Base-by-base conservation (phyloP, 2,113 vertebrate genomes). In the Crotophaga sulcirostris region DNA sequence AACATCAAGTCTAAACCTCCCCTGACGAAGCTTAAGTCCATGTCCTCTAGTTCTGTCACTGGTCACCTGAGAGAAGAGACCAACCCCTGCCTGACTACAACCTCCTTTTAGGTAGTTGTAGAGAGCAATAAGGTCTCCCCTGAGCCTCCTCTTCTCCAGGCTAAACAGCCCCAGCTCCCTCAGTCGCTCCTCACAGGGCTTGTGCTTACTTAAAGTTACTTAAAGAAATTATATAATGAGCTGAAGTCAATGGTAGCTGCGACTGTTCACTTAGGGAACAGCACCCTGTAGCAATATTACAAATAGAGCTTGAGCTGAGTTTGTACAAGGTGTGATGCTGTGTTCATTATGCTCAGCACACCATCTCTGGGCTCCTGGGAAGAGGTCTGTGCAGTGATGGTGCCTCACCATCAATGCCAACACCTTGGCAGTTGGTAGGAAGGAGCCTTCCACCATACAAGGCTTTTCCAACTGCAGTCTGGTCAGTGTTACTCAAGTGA, bases 361-460 rank as follows among this genome's bases (percentile, higher is more conserved):
- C 26, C 9, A 28, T 8, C 14, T 25, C 8, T 5, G 17, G 59
- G 49, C 28, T 83, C 13, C 44, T 68, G 64, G 68, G 12, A 75
- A 21, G 33, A 86, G 15, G 17, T 78, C 51, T 64, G 2, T 9
- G 44, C 38, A 72, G 69, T 28, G 38, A 54, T 10, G 20, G 59
- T 58, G 62, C 25, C 49, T 36, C 0, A 0, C 8, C 44, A 60
- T 7, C 24, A 28, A 2, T 10, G 33, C 45, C 3, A 2, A 13
- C 56, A 42, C 28, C 25, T 7, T 3, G 12, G 19, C 29, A 42
- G 38, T 2, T 40, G 13, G n/a, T 2, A 51, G 49, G 47, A 74
- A 74, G 25, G 26, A 44, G 44, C 18, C 34, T 82, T 31, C 33
- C 40, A 18, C 38, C 3, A 4, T 2, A 31, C 36, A 49, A 44